phyloP scores from a whole-genome alignment of 2,888 invertebrate species.

The Xanthia icteritia region DNA sequence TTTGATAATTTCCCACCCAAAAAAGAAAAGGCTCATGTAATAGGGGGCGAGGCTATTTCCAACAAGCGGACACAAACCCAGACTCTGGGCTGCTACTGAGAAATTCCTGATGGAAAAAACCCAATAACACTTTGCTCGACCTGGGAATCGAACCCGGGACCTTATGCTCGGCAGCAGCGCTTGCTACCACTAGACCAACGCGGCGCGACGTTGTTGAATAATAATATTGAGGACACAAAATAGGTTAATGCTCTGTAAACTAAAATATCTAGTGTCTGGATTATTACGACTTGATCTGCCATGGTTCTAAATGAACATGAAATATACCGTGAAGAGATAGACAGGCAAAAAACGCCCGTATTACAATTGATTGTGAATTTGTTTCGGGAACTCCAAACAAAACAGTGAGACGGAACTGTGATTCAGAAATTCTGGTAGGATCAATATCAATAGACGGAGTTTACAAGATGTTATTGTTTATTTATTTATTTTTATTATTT shows the following conservation, averaged over 20 bases:
- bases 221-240: conserved; percentile 16
- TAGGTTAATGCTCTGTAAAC: conserved; percentile 44
- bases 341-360: conserved; percentile 36
- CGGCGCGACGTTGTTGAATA: not conserved
- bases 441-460: not conserved
- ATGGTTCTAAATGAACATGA: conserved; percentile 25
- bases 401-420: conserved; percentile 12
- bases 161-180: not conserved
- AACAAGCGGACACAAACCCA: too few species aligned
- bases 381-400: conserved; percentile 41
- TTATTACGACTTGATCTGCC: conserved; percentile 9
- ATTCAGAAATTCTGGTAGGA: conserved; percentile 20
- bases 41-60: too few species aligned
- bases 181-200: not conserved
- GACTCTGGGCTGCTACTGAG: not conserved
- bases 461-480: not conserved
- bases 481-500: too few species aligned
- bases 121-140: not conserved
- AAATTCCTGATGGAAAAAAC: not conserved
- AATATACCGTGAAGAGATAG: conserved; percentile 32
- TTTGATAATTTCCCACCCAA: too few species aligned
- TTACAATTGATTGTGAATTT: conserved; percentile 43
- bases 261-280: conserved; percentile 17
- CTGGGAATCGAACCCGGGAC: not conserved
- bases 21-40: too few species aligned